These are phyloP conservation scores for Drosophila bunnanda DNA, from an alignment of 2,888 invertebrate genomes.

Conservation along the genomic window DNA sequence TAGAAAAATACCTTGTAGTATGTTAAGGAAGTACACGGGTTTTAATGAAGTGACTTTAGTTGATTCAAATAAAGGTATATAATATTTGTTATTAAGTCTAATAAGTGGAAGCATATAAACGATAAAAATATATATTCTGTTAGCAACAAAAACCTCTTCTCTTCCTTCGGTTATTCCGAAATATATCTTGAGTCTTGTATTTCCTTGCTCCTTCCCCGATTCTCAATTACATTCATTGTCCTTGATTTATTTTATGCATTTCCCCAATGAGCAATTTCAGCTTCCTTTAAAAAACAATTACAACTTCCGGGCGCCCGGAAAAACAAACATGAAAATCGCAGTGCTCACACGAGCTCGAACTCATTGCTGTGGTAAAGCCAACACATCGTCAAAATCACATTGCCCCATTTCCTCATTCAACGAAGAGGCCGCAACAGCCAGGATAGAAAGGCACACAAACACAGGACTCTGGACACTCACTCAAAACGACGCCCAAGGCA, in stretches of 20 bases:
- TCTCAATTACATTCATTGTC: constrained; percentile 35
- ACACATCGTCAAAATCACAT: constrained; percentile 83
- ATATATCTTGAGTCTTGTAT: constrained; percentile 5
- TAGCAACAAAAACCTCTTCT: background rate
- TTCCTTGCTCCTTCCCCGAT: constrained; percentile 3
- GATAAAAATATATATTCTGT: background rate
- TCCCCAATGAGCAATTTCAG: constrained; percentile 76
- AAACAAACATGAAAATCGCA: constrained; percentile 20
- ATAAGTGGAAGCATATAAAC: background rate
- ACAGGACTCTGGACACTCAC: constrained; percentile 62
- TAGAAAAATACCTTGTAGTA: background rate
- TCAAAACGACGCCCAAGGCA: constrained; percentile 77
- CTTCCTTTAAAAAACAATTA: constrained; percentile 80
- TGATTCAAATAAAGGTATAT: background rate
- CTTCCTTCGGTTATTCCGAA: background rate
- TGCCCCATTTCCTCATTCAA: constrained; percentile 71
- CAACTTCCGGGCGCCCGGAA: constrained; percentile 64
- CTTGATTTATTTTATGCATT: constrained; percentile 76
- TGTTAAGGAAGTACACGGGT: background rate
- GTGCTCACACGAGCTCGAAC: constrained; percentile 29
- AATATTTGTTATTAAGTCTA: background rate
- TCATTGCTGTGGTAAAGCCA: constrained; percentile 69
- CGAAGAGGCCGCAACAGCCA: constrained; percentile 8
- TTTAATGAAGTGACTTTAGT: background rate
- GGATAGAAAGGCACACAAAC: background rate